Evolutionary conservation across 2,888 invertebrate genomes (phyloP).

Genomic region (Deilephila elpenor): DNA sequence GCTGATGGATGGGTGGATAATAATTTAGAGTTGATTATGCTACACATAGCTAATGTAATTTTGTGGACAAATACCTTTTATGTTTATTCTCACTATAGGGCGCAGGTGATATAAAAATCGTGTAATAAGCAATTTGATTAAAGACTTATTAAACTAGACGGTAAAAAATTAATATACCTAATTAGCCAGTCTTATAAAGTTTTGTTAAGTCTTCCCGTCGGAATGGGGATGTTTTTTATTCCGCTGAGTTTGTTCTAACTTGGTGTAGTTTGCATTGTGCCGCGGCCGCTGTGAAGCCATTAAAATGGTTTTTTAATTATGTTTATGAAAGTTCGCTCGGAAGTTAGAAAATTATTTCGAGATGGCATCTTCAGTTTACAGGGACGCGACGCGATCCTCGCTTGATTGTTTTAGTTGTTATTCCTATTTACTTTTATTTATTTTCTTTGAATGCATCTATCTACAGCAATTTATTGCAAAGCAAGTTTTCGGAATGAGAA

Average conservation of each 20-base stretch:
- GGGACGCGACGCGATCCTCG: no score
- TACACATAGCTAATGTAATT: no score
- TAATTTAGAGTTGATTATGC: no score
- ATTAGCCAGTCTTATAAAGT: neutral
- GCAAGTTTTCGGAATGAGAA: no score
- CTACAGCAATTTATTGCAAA: neutral
- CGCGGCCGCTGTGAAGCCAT: conserved; percentile 51
- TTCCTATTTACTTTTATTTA: neutral
- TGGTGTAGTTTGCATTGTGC: conserved; percentile 49
- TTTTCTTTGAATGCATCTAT: neutral
- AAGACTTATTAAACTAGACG: neutral
- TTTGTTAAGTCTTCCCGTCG: conserved; percentile 5
- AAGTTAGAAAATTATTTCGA: conserved; percentile 46
- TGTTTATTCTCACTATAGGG: no score
- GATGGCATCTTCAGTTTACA: conserved; percentile 1
- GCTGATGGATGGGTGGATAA: no score
- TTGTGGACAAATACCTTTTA: no score
- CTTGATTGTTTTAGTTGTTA: neutral
- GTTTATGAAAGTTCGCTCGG: conserved; percentile 44
- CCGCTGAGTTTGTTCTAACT: conserved; percentile 47
- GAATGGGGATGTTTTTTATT: conserved; percentile 40
- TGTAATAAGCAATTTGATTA: no score
- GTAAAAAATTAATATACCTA: neutral
- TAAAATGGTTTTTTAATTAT: conserved; percentile 62
- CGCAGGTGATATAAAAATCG: no score